Conservation (phyloP, 2,797 vertebrate genomes). For the Lacerta agilis region DNA sequence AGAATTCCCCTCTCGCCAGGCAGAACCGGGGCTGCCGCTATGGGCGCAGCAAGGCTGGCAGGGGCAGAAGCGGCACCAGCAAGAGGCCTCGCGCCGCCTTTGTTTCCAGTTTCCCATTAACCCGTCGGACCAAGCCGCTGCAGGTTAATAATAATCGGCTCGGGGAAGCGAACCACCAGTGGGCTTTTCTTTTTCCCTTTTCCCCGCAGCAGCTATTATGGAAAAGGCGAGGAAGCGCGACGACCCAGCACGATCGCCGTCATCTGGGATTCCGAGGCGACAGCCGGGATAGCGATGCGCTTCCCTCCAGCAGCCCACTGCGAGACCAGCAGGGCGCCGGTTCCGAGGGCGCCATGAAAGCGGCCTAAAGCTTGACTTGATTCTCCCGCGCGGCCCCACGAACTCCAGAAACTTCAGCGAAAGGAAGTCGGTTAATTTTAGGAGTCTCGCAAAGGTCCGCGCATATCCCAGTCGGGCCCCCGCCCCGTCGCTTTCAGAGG, state of each 20-base stretch:
- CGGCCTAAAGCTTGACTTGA: neutral
- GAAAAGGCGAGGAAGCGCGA: neutral
- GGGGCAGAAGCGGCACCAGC: neutral
- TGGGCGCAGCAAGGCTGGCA: neutral
- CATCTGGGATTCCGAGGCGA: neutral
- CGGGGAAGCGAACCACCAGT: neutral
- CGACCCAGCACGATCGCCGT: neutral
- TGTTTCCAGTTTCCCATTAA: neutral
- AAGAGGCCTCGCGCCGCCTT: slow-evolving; percentile 10
- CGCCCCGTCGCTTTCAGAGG: neutral
- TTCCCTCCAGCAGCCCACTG: neutral
- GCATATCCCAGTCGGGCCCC: neutral
- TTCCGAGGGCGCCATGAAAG: neutral
- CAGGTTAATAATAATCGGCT: neutral
- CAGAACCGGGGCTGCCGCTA: slow-evolving; percentile 7
- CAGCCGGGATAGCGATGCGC: neutral
- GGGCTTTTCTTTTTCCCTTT: neutral
- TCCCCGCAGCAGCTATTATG: neutral
- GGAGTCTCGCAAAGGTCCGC: slow-evolving; percentile 15
- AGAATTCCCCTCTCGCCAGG: slow-evolving; percentile 38
- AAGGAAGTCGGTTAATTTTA: slow-evolving; percentile 34
- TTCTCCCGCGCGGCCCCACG: neutral
- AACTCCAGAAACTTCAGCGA: slow-evolving; percentile 14
- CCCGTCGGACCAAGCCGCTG: neutral
- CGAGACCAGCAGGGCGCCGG: neutral